Evolutionary conservation across 2,113 vertebrate genomes (phyloP).

Genomic region (Craseonycteris thonglongyai): DNA sequence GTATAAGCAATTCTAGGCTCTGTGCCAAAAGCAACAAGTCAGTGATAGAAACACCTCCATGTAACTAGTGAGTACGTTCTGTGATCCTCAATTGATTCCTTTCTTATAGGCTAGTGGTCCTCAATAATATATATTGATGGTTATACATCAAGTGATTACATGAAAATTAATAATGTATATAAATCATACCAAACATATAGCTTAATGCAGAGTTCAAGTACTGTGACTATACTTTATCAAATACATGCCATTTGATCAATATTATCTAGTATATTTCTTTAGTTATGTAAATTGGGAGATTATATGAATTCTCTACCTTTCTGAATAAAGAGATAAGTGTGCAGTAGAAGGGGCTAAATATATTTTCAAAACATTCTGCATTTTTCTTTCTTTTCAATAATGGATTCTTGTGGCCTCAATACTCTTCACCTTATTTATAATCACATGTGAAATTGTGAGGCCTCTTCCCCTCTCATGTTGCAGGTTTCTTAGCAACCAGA

Average conservation of each 20-base stretch:
- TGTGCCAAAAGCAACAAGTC: not conserved
- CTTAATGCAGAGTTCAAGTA: not conserved
- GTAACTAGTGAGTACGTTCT: not conserved
- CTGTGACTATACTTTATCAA: not conserved
- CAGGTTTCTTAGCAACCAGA: not conserved
- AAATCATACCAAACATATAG: not conserved
- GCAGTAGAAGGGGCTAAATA: not conserved
- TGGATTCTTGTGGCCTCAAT: not conserved
- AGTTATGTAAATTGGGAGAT: not conserved
- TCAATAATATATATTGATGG: not conserved
- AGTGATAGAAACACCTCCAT: not conserved
- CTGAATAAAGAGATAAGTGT: not conserved
- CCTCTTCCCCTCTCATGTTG: not conserved
- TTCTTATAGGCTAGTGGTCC: not conserved
- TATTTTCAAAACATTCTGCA: not conserved
- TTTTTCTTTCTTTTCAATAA: not conserved
- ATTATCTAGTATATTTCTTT: not conserved
- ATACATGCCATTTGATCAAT: not conserved
- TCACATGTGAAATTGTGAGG: not conserved
- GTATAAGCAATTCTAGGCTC: not conserved
- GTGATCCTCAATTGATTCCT: not conserved
- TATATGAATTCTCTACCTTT: not conserved
- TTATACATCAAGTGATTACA: not conserved
- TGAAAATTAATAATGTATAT: not conserved
- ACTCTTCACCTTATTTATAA: not conserved